phyloP scores from a whole-genome alignment of 2,888 invertebrate genomes.

The Tenthredo mesomela region DNA sequence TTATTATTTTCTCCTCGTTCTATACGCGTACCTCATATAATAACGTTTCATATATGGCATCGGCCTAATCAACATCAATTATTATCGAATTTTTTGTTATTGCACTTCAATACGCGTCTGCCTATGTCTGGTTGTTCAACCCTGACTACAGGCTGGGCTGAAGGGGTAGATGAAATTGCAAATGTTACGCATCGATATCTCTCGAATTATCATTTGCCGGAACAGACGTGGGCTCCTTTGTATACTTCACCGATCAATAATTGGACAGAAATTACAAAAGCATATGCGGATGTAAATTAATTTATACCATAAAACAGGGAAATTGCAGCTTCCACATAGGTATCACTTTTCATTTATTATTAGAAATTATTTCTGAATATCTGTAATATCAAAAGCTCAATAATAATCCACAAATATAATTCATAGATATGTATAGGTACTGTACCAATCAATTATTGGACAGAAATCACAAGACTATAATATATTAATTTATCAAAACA shows the following conservation, averaged over 20 bases:
- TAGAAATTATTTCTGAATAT: background rate
- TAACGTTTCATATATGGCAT: background rate
- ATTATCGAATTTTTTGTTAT: conserved; percentile 46
- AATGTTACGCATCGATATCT: conserved; percentile 15
- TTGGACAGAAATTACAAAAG: background rate
- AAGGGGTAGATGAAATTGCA: background rate
- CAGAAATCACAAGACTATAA: too few relatives aligned
- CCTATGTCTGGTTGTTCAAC: background rate
- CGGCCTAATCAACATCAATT: background rate
- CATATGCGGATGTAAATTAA: background rate
- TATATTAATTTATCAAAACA: too few relatives aligned
- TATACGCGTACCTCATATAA: background rate
- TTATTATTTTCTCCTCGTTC: background rate
- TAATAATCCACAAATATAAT: too few relatives aligned
- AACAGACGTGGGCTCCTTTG: conserved; percentile 2
- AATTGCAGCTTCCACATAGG: background rate
- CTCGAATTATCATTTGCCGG: conserved; percentile 36
- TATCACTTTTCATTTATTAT: background rate
- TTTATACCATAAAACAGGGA: background rate
- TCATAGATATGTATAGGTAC: too few relatives aligned
- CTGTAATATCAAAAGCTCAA: too few relatives aligned
- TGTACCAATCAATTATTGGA: too few relatives aligned
- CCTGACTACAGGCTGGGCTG: background rate
- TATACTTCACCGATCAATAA: background rate
- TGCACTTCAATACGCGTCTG: conserved; percentile 11